Evolutionary conservation across 1,140 invertebrate genomes (phyloP).

Genomic region (Drosophila paulistorum): DNA sequence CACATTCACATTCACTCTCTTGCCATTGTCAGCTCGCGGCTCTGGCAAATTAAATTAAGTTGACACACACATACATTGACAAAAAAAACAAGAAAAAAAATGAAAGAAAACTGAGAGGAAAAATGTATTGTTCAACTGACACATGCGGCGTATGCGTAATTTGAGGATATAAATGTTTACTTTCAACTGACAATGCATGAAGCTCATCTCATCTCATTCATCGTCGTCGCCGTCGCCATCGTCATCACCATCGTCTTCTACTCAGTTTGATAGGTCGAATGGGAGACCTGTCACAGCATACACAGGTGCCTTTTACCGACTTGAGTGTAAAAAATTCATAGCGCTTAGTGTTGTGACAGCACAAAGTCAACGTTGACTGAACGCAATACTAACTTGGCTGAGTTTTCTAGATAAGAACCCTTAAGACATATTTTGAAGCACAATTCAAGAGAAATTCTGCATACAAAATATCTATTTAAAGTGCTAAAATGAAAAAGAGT

Average conservation of each 20-base stretch:
- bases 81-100: conserved; percentile 27
- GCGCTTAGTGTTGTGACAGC: conserved; percentile 18
- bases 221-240: not conserved
- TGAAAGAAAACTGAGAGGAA: not conserved
- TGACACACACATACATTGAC: conserved; percentile 35
- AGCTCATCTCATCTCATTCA: conserved; percentile 26
- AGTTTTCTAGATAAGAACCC: not conserved
- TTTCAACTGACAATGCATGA: conserved; percentile 31
- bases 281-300: conserved; percentile 15
- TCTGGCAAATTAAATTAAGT: conserved; percentile 52
- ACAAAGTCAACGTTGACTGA: conserved; percentile 21
- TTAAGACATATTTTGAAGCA: not conserved
- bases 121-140: conserved; percentile 36
- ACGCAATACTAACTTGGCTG: not conserved
- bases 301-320: conserved; percentile 16
- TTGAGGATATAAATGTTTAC: conserved; percentile 48
- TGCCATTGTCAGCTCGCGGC: conserved; percentile 37
- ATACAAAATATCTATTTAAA: too few species aligned
- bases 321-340: conserved; percentile 21
- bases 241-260: not conserved
- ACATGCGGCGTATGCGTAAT: conserved; percentile 47
- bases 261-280: not conserved
- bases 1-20: conserved; percentile 23
- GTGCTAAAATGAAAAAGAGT: too few species aligned
- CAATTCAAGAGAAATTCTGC: not conserved